Evolutionary conservation across 2,888 invertebrate species (phyloP), one percentile per base, ranked within the genome.

Genomic region (Opisthograptis luteolata): DNA sequence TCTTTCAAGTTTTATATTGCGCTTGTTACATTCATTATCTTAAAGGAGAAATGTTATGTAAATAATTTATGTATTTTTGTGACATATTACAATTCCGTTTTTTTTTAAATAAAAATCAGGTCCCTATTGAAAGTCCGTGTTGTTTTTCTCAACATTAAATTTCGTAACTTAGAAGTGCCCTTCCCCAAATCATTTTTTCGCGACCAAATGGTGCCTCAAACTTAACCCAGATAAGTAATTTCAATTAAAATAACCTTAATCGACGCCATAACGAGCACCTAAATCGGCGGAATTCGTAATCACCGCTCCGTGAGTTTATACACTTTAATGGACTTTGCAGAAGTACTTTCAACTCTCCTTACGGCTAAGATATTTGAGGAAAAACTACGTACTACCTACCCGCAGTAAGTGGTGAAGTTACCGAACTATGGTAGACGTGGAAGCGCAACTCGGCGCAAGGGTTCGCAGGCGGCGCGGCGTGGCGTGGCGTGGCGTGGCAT

Each of bases 281-380:
- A 86, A 86, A 87, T 86, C 80, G 79, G 77, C 66, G 74, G 83
- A 81, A 84, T 86, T 87, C 83, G 86, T 89, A 87, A 87, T 86
- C 83, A 81, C 80, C 74, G 73, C 79, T 74, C 81, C 77, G 75
- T 80, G 80, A 85, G 85, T 85, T 88, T 86, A 82, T 88, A 86
- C 83, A 85, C 81, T 85, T 87, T 87, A 89, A 89, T 89, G 87
- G 87, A 88, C 87, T 89, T 51, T 81, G 78, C 68, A 77, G 81
- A 89, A 88, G 87, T 88, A 87, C 85, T 88, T 87, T 73, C 81
- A 87, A 88, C 87, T 87, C 87, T 88, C 86, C 82, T 88, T 88
- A 89, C 81, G 79, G 82, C 76, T 84, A 85, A 87, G 87, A 89
- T 88, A 88, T 88, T 88, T 87, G 85, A 84, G 84, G 87, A 89